Conservation (phyloP, 2,113 vertebrate genomes). For the Scortum barcoo region DNA sequence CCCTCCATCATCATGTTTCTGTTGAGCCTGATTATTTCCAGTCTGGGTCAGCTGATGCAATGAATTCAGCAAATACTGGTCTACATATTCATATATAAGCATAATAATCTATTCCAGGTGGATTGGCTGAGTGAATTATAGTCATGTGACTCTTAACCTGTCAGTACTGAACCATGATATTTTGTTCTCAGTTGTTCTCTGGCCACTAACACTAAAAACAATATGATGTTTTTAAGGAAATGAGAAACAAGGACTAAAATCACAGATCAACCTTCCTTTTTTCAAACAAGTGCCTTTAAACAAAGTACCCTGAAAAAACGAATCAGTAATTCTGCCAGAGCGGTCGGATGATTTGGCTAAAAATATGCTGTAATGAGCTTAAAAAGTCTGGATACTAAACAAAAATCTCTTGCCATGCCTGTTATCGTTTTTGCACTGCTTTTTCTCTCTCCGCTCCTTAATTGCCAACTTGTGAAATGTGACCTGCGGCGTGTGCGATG, state of each 20-base stretch:
- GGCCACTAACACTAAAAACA: too few relatives aligned
- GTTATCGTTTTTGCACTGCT: neutral
- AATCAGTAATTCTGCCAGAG: neutral
- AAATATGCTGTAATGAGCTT: conserved; percentile 37
- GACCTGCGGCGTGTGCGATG: conserved; percentile 48
- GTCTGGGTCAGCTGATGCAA: neutral
- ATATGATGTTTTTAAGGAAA: neutral
- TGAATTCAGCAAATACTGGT: neutral
- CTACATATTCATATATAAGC: neutral
- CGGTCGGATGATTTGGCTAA: conserved; percentile 4
- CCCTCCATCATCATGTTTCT: neutral
- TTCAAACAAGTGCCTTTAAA: neutral
- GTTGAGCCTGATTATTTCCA: neutral
- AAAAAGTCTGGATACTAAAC: conserved; percentile 38
- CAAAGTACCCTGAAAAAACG: neutral
- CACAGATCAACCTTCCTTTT: too few relatives aligned
- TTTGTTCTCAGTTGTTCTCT: too few relatives aligned
- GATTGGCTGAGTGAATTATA: neutral
- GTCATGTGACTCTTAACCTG: neutral
- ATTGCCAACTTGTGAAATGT: conserved; percentile 48
- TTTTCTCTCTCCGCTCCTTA: conserved; percentile 26
- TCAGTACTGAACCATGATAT: neutral
- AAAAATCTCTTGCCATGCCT: conserved; percentile 9
- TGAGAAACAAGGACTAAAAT: neutral
- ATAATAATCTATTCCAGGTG: neutral